Conservation (phyloP, 2,888 invertebrate species). For the Gonocerus acuteangulatus region DNA sequence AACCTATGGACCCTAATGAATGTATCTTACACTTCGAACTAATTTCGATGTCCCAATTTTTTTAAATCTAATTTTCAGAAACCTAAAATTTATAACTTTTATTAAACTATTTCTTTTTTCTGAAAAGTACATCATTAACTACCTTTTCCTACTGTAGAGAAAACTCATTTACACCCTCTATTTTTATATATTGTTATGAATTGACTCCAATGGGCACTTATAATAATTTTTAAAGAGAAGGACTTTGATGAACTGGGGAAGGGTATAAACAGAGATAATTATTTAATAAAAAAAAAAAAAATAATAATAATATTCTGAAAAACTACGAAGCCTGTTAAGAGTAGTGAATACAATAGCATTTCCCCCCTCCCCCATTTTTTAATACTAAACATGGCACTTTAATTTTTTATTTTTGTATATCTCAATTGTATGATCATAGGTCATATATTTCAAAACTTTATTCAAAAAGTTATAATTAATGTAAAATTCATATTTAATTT, state of each 20-base stretch:
- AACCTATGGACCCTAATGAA: background rate
- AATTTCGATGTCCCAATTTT: background rate
- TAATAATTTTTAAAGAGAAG: background rate
- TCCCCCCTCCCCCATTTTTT: background rate
- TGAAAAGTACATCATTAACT: background rate
- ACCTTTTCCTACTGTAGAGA: background rate
- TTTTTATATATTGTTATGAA: background rate
- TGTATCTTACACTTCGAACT: background rate
- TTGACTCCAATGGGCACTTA: background rate
- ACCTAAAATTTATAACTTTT: background rate
- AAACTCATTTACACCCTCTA: background rate
- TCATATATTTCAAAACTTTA: too few species aligned
- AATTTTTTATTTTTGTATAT: too few species aligned
- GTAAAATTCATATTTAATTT: background rate
- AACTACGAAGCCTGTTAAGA: background rate
- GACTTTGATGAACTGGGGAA: background rate
- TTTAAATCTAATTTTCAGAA: background rate
- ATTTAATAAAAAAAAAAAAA: background rate
- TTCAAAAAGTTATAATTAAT: too few species aligned
- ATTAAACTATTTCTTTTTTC: background rate
- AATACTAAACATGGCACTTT: too few species aligned
- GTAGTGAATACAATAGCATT: background rate
- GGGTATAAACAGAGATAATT: background rate
- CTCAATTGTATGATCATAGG: too few species aligned
- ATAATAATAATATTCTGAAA: too few species aligned